Evolutionary conservation across 2,888 invertebrate genomes (phyloP).

Genomic region (Drosophila silvestris): DNA sequence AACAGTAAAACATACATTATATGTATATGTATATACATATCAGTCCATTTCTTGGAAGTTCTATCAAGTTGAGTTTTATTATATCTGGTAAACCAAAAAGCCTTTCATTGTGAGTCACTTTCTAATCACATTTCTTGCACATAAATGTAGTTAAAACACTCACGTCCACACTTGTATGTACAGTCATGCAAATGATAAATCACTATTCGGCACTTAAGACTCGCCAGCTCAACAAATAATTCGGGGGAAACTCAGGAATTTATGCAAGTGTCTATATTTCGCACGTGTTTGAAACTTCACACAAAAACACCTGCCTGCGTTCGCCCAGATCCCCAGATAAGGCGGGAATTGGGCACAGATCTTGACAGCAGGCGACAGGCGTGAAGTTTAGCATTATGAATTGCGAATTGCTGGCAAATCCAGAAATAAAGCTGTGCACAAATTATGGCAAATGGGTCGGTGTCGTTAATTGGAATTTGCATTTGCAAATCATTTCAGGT

Average conservation of each 20-base stretch:
- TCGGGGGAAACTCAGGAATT: slow-evolving; percentile 1
- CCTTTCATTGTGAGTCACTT: background rate
- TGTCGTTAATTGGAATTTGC: background rate
- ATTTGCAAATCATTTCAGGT: slow-evolving; percentile 87
- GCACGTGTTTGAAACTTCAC: slow-evolving; percentile 38
- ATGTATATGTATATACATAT: background rate
- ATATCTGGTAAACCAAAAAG: background rate
- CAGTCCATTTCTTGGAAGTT: background rate
- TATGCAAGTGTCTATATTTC: slow-evolving; percentile 5
- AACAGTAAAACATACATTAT: background rate
- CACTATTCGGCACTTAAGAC: slow-evolving; percentile 7
- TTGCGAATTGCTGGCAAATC: slow-evolving; percentile 18
- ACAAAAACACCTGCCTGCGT: slow-evolving; percentile 27
- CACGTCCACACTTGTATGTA: slow-evolving; percentile 6
- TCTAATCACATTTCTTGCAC: background rate
- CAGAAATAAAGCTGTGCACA: slow-evolving; percentile 41
- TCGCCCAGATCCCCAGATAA: background rate
- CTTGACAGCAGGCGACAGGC: slow-evolving; percentile 21
- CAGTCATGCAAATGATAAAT: slow-evolving; percentile 35
- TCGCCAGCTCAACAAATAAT: slow-evolving; percentile 9
- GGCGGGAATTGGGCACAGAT: slow-evolving; percentile 4
- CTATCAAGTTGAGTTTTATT: background rate
- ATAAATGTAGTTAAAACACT: background rate
- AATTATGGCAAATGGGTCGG: slow-evolving; percentile 46
- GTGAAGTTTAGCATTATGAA: slow-evolving; percentile 41